These are phyloP conservation scores for Euclidia mi DNA, from an alignment of 2,888 invertebrate species.

Conservation along the genomic window DNA sequence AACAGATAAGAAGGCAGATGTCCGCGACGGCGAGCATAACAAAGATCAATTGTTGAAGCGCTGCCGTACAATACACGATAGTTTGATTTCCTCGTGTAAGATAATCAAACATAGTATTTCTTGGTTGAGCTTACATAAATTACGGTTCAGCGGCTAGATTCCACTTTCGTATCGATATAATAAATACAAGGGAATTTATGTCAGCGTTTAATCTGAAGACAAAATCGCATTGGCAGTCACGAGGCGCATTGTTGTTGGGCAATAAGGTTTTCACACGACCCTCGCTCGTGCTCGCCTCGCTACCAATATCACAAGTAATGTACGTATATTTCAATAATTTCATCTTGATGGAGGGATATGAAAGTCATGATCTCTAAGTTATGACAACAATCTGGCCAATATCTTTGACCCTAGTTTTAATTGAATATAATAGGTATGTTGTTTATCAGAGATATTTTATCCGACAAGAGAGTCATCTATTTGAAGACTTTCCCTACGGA, in stretches of 20 bases:
- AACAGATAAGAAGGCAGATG: conserved; percentile 1
- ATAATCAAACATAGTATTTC: conserved; percentile 56
- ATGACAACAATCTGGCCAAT: conserved; percentile 41
- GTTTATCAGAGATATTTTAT: neutral
- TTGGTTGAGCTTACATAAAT: conserved; percentile 54
- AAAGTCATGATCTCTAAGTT: conserved; percentile 50
- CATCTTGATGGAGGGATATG: conserved; percentile 68
- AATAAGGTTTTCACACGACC: conserved; percentile 82
- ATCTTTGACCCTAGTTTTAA: conserved; percentile 45
- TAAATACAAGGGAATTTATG: conserved; percentile 86
- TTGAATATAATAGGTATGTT: conserved; percentile 18
- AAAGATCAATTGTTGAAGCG: conserved; percentile 22
- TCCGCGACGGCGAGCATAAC: conserved; percentile 5
- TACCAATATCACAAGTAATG: conserved; percentile 72
- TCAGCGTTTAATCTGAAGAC: conserved; percentile 83
- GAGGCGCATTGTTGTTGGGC: conserved; percentile 80
- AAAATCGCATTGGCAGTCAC: conserved; percentile 83
- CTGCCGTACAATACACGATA: conserved; percentile 26
- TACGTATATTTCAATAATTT: conserved; percentile 72
- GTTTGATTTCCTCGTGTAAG: conserved; percentile 40
- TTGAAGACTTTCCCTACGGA: too few species aligned
- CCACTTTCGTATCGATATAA: conserved; percentile 76
- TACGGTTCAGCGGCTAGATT: conserved; percentile 51
- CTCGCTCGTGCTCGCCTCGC: conserved; percentile 71
- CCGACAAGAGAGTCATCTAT: too few species aligned